These are phyloP conservation scores for Vidua chalybeata DNA, from an alignment of 2,113 vertebrate species.

Conservation along the genomic window DNA sequence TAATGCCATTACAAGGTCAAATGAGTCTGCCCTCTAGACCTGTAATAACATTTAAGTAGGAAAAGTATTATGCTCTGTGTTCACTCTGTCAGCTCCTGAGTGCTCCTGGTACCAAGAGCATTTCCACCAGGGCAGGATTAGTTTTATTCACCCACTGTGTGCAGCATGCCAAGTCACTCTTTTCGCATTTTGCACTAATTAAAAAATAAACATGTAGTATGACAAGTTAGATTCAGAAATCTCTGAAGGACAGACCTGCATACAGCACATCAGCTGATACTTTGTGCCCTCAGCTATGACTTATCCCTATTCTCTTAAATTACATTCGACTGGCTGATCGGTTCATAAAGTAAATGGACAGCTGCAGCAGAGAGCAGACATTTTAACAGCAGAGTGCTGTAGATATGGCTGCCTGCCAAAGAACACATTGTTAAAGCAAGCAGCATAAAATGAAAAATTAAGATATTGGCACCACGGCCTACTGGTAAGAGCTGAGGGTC, in stretches of 20 bases:
- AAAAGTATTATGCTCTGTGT: neutral
- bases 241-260: slow-evolving; percentile 19
- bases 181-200: neutral
- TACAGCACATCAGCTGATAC: neutral
- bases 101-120: neutral
- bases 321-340: neutral
- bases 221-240: neutral
- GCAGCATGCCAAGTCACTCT: neutral
- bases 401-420: slow-evolving; percentile 54
- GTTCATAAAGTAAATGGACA: slow-evolving; percentile 57
- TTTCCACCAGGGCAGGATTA: neutral
- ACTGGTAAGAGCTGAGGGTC: slow-evolving; percentile 39
- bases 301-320: slow-evolving; percentile 33
- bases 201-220: neutral
- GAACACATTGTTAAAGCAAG: slow-evolving; percentile 58
- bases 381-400: slow-evolving; percentile 25
- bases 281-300: slow-evolving; percentile 18
- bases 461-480: slow-evolving; percentile 37
- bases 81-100: neutral
- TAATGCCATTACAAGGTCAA: neutral
- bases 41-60: neutral
- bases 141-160: neutral
- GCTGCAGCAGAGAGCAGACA: slow-evolving; percentile 42
- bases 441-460: slow-evolving; percentile 57
- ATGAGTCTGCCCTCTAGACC: neutral